Evolutionary conservation across 2,888 invertebrate genomes (phyloP), one percentile per base, ranked within the genome.

Genomic region (Acleris literana): DNA sequence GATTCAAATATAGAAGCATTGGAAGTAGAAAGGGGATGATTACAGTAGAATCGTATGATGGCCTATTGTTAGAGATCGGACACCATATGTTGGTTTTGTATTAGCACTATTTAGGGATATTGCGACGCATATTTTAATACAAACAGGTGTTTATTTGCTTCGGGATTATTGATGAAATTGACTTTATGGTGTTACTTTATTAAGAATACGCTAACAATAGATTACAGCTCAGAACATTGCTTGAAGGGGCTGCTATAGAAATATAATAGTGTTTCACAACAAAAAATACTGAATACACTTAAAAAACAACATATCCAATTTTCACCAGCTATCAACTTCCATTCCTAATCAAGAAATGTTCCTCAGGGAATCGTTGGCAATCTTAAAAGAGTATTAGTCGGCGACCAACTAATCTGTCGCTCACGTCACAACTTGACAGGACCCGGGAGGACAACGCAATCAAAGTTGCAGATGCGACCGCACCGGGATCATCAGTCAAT

Each of bases 381-480:
- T 66, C 52, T 57, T 62, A 66, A 62, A 66, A 62, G 66, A 66
- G 53, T 66, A 57, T 62, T 66, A 69, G 64, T 60, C 60, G 53
- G n/a, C 51, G n/a, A 60, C 63, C 55, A 68, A 68, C 60, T 68
- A 68, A 69, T 69, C 68, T 64, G 68, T 61, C 63, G 67, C 25
- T n/a, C 48, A 17, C 17, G 52, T 52, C 55, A 64, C 64, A 39
- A 20, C 48, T 22, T 18, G 52, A 56, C 59, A 64, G 64, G 33
- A 46, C 58, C 68, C 43, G 51, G 60, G 68, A 68, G 68, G 52
- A 64, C 69, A 69, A 69, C 49, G 70, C 84, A 90, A 91, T 92
- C 87, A 83, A 91, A 91, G 84, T 92, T 89, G 84, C 91, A 91
- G 87, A 90, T 90, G 91, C 68, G 91, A 84, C 88, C 87, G 82